Evolutionary conservation across 2,797 vertebrate genomes (phyloP).

Genomic region (Hypotaenidia philippensis): DNA sequence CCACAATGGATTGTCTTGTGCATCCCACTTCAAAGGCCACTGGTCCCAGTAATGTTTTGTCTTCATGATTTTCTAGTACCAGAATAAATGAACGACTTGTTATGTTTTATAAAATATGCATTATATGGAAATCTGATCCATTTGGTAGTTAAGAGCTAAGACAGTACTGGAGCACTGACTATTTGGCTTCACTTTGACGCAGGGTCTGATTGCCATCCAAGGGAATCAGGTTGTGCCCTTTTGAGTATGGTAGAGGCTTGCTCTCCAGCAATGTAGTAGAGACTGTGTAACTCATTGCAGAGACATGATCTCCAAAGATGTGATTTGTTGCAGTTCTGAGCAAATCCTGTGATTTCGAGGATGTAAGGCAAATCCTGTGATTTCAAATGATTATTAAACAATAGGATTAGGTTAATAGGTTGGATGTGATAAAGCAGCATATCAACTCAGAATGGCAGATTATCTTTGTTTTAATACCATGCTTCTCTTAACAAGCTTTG

Average conservation of each 20-base stretch:
- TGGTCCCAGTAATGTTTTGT: background rate
- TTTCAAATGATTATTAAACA: background rate
- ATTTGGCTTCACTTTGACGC: fast-evolving
- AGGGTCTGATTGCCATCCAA: background rate
- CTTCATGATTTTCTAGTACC: background rate
- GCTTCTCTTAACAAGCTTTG: background rate
- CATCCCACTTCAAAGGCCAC: background rate
- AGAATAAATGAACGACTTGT: background rate
- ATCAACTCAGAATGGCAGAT: background rate
- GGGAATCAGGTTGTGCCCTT: background rate
- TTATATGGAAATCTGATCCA: background rate
- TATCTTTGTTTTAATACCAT: background rate
- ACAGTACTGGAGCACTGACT: background rate
- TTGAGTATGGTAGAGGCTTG: background rate
- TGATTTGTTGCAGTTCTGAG: background rate
- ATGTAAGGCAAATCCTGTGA: background rate
- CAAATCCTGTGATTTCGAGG: background rate
- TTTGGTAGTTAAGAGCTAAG: background rate
- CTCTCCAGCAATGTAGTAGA: fast-evolving
- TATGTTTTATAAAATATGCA: background rate
- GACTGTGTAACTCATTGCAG: background rate
- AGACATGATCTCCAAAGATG: background rate
- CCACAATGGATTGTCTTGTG: background rate
- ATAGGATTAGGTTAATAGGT: background rate
- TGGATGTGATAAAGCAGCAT: background rate